These are phyloP conservation scores for Chaetophractus vellerosus DNA, from an alignment of 2,797 vertebrate genomes.

Conservation along the genomic window DNA sequence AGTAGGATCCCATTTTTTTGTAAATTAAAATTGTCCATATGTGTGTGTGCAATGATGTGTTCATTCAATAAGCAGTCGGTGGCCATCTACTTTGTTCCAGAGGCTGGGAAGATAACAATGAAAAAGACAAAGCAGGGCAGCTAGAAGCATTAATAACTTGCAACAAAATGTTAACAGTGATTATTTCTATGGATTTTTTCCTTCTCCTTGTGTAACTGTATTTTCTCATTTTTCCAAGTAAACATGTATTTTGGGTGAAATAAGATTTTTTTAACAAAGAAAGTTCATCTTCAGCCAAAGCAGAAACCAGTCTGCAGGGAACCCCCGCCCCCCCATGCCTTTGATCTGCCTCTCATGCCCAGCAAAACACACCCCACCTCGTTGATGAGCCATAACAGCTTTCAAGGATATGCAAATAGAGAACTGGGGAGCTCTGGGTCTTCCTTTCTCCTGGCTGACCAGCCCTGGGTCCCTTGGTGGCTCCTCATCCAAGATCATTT, in stretches of 20 bases:
- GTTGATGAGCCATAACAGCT: too few species aligned
- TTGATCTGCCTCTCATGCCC: not conserved
- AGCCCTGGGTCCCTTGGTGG: too few species aligned
- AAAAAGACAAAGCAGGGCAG: not conserved
- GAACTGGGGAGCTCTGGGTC: not conserved
- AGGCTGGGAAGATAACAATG: not conserved
- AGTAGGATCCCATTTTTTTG: conserved; percentile 13
- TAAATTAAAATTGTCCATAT: conserved; percentile 66
- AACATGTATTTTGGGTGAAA: not conserved
- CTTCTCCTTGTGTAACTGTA: conserved; percentile 35
- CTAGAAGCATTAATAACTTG: not conserved
- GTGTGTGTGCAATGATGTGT: not conserved
- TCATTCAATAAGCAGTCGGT: conserved; percentile 19
- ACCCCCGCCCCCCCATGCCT: not conserved
- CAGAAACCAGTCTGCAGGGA: not conserved
- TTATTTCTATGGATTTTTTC: not conserved
- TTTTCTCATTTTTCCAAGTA: conserved; percentile 48
- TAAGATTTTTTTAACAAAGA: conserved; percentile 25
- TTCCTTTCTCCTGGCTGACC: not conserved
- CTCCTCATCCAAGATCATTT: not conserved
- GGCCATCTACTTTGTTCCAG: not conserved
- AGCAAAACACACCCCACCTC: not conserved
- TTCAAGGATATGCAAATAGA: not conserved
- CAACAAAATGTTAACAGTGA: not conserved
- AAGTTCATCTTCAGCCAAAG: not conserved